A percentile compares a stretch with the other conserved stretches of the same genome.
These are phyloP conservation scores for Rhopalosiphum maidis DNA, from an alignment of 1,140 invertebrate genomes.

Conservation along the genomic window DNA sequence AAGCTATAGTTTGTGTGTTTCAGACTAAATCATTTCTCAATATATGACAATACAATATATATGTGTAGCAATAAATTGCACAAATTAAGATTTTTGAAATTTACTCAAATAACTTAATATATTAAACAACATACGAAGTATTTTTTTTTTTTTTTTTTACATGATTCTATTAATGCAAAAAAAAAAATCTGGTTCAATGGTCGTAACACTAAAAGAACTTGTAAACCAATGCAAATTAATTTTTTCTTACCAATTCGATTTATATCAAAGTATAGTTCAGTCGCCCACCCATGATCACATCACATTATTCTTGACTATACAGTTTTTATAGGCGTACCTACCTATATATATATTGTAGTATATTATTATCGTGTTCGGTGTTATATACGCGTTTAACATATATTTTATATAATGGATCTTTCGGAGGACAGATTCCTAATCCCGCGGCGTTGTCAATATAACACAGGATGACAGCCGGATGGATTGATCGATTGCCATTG, in stretches of 20 bases:
- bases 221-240: not conserved
- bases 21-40: too few species aligned
- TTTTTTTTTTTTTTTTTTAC: too few species aligned
- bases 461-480: not conserved
- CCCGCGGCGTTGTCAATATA: not conserved
- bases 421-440: not conserved
- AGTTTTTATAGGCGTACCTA: not conserved
- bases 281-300: not conserved
- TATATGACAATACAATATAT: too few species aligned
- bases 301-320: not conserved
- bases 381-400: not conserved
- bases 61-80: too few species aligned
- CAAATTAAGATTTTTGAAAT: too few species aligned
- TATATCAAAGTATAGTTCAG: not conserved
- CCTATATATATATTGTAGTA: not conserved
- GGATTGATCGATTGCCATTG: not conserved
- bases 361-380: not conserved
- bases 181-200: too few species aligned
- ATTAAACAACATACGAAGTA: too few species aligned
- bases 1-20: too few species aligned
- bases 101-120: too few species aligned
- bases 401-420: conserved; percentile 4
- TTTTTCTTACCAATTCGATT: not conserved
- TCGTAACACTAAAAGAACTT: not conserved
- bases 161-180: too few species aligned